A percentile compares a stretch with the other conserved stretches of the same genome.
Conservation (phyloP, 2,888 invertebrate species). For the Hydraecia micacea region DNA sequence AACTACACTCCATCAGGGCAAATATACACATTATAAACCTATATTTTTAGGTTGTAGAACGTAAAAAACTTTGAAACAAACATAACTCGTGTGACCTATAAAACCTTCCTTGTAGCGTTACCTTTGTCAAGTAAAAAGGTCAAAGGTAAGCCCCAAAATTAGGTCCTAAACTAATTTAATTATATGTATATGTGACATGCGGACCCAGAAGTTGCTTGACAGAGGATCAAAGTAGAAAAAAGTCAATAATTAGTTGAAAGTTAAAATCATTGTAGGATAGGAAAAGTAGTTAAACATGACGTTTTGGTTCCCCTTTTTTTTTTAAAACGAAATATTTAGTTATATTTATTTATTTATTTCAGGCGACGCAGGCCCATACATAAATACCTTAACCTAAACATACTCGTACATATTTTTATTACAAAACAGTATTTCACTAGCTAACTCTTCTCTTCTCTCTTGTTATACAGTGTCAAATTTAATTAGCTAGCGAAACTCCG, state of each 20-base stretch:
- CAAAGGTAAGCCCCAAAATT: neutral
- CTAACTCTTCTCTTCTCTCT: too few relatives aligned
- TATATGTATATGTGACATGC: neutral
- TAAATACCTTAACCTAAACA: too few relatives aligned
- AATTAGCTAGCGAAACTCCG: neutral
- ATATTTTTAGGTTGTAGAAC: neutral
- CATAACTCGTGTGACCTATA: too few relatives aligned
- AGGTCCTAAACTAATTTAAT: conserved; percentile 2
- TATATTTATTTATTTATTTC: too few relatives aligned
- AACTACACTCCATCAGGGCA: too few relatives aligned
- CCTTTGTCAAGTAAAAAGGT: neutral
- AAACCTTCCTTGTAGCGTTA: too few relatives aligned
- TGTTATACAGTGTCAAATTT: too few relatives aligned
- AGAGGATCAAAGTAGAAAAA: neutral
- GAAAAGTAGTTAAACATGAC: neutral
- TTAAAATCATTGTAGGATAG: neutral
- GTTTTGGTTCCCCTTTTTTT: neutral
- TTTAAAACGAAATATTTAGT: neutral
- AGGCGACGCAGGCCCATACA: too few relatives aligned
- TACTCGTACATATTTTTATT: too few relatives aligned
- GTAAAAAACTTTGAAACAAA: neutral
- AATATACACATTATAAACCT: too few relatives aligned
- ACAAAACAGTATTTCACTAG: too few relatives aligned
- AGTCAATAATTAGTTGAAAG: neutral
- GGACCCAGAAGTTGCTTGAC: conserved; percentile 3